Conservation (phyloP, 2,113 vertebrate genomes). For the Hippopotamus amphibius region DNA sequence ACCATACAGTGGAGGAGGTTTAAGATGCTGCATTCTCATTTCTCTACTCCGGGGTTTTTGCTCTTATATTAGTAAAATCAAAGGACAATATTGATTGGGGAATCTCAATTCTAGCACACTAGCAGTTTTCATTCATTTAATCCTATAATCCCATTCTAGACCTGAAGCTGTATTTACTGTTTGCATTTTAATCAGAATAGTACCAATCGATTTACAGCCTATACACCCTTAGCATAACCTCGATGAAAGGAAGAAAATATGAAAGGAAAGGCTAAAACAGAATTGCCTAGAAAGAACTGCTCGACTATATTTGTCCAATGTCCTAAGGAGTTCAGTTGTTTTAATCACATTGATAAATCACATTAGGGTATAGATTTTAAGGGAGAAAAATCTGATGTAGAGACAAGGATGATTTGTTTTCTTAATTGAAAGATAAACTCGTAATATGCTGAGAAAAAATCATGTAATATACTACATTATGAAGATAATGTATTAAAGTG, state of each 20-base stretch:
- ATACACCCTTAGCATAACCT: constrained; percentile 71
- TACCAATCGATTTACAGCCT: constrained; percentile 77
- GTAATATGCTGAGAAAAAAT: constrained; percentile 63
- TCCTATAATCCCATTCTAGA: constrained; percentile 88
- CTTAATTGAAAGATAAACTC: constrained; percentile 78
- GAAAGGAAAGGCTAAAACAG: constrained; percentile 75
- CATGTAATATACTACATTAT: constrained; percentile 67
- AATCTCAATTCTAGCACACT: constrained; percentile 82
- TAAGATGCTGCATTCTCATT: neutral
- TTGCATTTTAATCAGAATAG: constrained; percentile 87
- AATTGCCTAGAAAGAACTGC: constrained; percentile 58
- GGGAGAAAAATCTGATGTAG: constrained; percentile 50
- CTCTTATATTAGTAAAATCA: constrained; percentile 83
- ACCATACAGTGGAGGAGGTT: neutral
- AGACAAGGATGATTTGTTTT: constrained; percentile 75
- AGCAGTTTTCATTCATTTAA: constrained; percentile 85
- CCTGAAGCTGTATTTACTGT: constrained; percentile 83
- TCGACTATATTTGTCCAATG: constrained; percentile 30
- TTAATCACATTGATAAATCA: constrained; percentile 75
- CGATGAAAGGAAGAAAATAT: constrained; percentile 76
- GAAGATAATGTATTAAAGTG: constrained; percentile 77
- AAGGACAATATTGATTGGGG: constrained; percentile 81
- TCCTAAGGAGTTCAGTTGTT: constrained; percentile 54
- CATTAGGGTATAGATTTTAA: constrained; percentile 68
- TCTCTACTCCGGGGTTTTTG: constrained; percentile 70